Base-by-base conservation (phyloP, 2,888 invertebrate species). In the Caenorhabditis becei region DNA sequence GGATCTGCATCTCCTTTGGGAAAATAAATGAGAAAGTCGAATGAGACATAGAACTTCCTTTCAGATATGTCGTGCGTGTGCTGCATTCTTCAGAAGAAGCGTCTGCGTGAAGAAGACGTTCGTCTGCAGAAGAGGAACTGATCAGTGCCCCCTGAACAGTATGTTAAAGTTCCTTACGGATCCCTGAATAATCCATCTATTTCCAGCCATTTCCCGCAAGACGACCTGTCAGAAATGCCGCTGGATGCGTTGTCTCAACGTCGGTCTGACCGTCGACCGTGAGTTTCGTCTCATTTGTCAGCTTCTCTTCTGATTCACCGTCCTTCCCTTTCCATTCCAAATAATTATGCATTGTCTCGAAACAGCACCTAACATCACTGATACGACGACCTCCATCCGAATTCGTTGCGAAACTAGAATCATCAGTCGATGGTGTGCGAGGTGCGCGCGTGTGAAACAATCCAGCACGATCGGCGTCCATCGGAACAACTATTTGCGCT, bases 1-100 rank as follows among this genome's bases (percentile, higher is more conserved):
- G 44, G 24, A 28, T 24, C 41, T 8, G 35, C 35, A 35, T 35
- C 35, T 35, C 35, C 7, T 8, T 5, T 35, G 35, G 35, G n/a
- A n/a, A n/a, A n/a, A n/a, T n/a, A n/a, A n/a, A n/a, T n/a, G n/a
- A n/a, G n/a, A n/a, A n/a, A n/a, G n/a, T n/a, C n/a, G n/a, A n/a
- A n/a, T n/a, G n/a, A n/a, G n/a, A n/a, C n/a, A n/a, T n/a, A n/a
- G n/a, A n/a, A n/a, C n/a, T n/a, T n/a, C n/a, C n/a, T 65, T 80
- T 32, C 77, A 80, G 80, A 70, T 80, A n/a, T 82, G 81, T 28
- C 77, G 81, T 28, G 81, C 81, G 49, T 82, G 81, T 53, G 81
- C 81, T 10, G 81, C 81, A 24, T 82, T 82, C 59, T 82, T 82
- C 63, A 72, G 81, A 14, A 49, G 81, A 69, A 66, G 66, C 44